Percentiles rank a stretch among this genome's conserved stretches.
phyloP scores from a whole-genome alignment of 2,888 invertebrate species.

The Trichogramma evanescens region DNA sequence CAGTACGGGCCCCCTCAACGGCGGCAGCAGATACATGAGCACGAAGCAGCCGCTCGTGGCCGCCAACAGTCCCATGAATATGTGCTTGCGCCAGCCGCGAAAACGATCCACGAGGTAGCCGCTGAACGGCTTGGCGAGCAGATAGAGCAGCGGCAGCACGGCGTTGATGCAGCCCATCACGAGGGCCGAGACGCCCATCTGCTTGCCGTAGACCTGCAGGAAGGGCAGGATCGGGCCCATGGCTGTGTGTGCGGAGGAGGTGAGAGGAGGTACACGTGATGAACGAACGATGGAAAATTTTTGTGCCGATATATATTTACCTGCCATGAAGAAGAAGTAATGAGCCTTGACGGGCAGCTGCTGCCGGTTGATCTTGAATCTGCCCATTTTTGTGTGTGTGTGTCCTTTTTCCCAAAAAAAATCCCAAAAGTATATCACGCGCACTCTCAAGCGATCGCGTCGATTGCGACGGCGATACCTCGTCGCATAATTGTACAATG shows the following conservation, averaged over 20 bases:
- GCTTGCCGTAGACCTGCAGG: constrained; percentile 68
- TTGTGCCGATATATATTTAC: constrained; percentile 5
- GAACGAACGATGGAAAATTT: not conserved
- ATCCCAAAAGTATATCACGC: too few relatives aligned
- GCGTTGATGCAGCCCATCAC: constrained; percentile 73
- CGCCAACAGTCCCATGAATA: constrained; percentile 62
- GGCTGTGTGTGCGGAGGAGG: constrained; percentile 52
- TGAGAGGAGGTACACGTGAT: too few relatives aligned
- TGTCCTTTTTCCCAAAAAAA: too few relatives aligned
- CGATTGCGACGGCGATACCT: too few relatives aligned
- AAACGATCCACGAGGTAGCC: constrained; percentile 72
- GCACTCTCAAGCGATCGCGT: too few relatives aligned
- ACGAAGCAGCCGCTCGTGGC: constrained; percentile 63
- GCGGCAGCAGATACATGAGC: constrained; percentile 63
- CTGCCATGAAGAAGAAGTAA: constrained; percentile 79
- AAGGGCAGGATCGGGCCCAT: constrained; percentile 77
- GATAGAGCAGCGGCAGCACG: constrained; percentile 67
- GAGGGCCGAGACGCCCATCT: constrained; percentile 67
- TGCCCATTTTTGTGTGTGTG: constrained; percentile 1
- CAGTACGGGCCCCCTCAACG: constrained; percentile 27
- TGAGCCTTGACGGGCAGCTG: constrained; percentile 78
- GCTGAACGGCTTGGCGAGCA: constrained; percentile 68
- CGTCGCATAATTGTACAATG: too few relatives aligned
- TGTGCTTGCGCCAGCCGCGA: constrained; percentile 60
- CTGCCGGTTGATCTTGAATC: constrained; percentile 59